phyloP scores from a whole-genome alignment of 1,140 invertebrate genomes.

The Pseudomyrmex pallidus region DNA sequence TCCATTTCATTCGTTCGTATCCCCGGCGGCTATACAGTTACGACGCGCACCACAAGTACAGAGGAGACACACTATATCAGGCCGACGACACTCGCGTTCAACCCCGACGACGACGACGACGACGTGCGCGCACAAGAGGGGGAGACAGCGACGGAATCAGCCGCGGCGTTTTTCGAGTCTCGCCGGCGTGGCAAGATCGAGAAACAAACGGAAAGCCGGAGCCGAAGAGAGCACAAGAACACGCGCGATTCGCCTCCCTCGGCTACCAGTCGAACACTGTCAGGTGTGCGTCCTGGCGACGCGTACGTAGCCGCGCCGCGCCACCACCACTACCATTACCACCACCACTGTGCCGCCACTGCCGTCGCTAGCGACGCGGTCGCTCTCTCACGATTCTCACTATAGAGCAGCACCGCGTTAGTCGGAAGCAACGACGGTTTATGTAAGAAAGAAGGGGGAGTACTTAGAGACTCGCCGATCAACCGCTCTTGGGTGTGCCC shows the following conservation, averaged over 20 bases:
- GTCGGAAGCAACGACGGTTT: constrained; percentile 53
- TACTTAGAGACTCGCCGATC: constrained; percentile 36
- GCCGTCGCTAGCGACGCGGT: constrained; percentile 4
- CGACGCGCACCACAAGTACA: constrained; percentile 35
- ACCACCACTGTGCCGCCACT: not conserved
- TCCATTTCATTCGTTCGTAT: constrained; percentile 52
- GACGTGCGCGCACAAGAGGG: constrained; percentile 30
- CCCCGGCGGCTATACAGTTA: constrained; percentile 21
- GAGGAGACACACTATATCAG: constrained; percentile 2
- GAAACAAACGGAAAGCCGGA: constrained; percentile 15
- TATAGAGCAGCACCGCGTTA: constrained; percentile 37
- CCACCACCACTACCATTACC: not conserved
- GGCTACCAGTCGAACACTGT: constrained; percentile 60
- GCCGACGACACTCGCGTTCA: constrained; percentile 17
- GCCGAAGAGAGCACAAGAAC: not conserved
- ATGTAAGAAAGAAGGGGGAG: constrained; percentile 52
- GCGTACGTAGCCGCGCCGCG: constrained; percentile 35
- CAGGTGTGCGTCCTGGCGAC: constrained; percentile 58
- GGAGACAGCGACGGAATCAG: not conserved
- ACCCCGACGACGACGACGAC: not conserved
- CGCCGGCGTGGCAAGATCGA: constrained; percentile 14
- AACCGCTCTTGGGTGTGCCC: not conserved
- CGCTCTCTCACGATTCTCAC: constrained; percentile 21
- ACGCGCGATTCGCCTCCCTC: constrained; percentile 39
- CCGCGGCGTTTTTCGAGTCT: not conserved